These are phyloP conservation scores for Conopomorpha cramerella DNA, from an alignment of 1,140 invertebrate species.

Conservation along the genomic window DNA sequence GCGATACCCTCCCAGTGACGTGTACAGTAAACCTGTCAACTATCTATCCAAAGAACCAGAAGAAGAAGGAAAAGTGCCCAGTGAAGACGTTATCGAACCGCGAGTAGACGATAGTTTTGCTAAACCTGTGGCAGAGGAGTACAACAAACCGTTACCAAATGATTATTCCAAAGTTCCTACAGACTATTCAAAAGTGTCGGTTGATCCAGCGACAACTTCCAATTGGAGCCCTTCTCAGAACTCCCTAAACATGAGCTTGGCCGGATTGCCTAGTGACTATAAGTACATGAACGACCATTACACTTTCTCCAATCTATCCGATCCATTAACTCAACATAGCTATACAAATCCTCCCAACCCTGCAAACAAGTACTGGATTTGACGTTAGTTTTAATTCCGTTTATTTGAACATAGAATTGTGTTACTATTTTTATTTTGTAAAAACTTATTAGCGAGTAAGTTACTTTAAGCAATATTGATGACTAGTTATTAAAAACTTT, in stretches of 20 bases:
- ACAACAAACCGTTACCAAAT: conserved; percentile 45
- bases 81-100: conserved; percentile 42
- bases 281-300: conserved; percentile 52
- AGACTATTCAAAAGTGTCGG: conserved; percentile 61
- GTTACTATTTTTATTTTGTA: no score
- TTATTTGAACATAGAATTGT: no score
- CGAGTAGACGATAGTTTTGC: conserved; percentile 36
- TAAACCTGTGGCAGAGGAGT: conserved; percentile 37
- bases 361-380: conserved; percentile 58
- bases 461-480: no score
- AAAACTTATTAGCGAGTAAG: conserved; percentile 22
- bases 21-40: conserved; percentile 47
- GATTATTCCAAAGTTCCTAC: conserved; percentile 49
- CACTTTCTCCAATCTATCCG: conserved; percentile 46
- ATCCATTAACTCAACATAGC: conserved; percentile 47
- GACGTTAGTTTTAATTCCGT: conserved; percentile 15
- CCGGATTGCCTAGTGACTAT: conserved; percentile 44
- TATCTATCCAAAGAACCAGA: conserved; percentile 49
- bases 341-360: conserved; percentile 45
- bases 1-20: conserved; percentile 38
- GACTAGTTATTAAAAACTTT: no score
- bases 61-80: conserved; percentile 34
- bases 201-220: conserved; percentile 45
- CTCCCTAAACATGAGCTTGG: conserved; percentile 49
- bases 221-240: conserved; percentile 57